These are phyloP conservation scores for Sturnus vulgaris DNA, from an alignment of 2,113 vertebrate species.

Conservation along the genomic window DNA sequence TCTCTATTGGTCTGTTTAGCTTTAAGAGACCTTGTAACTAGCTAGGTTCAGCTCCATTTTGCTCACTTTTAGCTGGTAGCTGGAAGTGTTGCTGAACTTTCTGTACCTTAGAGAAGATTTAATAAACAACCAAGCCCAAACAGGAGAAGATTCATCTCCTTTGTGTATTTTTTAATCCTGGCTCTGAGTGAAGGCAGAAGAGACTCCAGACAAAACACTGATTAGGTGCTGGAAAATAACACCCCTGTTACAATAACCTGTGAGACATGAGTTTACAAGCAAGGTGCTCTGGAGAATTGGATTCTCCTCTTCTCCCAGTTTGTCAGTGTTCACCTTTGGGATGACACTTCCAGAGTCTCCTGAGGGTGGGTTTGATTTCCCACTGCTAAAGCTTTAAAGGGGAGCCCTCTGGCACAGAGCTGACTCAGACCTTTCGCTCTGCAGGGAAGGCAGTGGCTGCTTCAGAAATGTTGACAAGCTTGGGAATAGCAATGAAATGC, in stretches of 20 bases:
- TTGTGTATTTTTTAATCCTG: too few species aligned
- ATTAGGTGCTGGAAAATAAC: too few species aligned
- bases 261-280: background rate
- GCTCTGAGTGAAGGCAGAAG: too few species aligned
- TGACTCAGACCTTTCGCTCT: background rate
- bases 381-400: background rate
- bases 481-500: background rate
- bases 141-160: too few species aligned
- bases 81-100: too few species aligned
- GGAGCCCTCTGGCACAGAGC: background rate
- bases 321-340: background rate
- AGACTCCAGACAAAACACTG: too few species aligned
- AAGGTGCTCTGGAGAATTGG: background rate
- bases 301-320: background rate
- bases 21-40: too few species aligned
- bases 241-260: background rate
- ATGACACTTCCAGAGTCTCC: background rate
- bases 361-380: background rate
- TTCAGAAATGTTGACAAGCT: background rate
- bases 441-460: background rate
- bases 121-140: too few species aligned
- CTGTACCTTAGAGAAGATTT: too few species aligned
- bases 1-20: too few species aligned
- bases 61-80: too few species aligned
- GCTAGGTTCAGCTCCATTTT: too few species aligned